Evolutionary conservation across 1,140 invertebrate species (phyloP).

Genomic region (Sycophila sp.): DNA sequence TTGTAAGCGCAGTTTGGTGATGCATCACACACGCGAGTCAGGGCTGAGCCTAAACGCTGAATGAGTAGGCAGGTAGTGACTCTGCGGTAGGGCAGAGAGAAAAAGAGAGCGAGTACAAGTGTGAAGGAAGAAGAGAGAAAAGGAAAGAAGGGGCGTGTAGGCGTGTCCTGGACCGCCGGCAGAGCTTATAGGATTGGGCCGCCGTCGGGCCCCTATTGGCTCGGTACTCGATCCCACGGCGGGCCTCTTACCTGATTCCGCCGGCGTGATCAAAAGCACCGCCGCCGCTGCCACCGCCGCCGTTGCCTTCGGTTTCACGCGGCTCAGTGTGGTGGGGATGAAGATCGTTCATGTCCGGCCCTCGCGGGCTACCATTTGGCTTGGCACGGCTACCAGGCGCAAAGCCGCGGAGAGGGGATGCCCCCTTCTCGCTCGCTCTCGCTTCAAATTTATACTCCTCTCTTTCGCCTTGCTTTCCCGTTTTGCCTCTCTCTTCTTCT

Average conservation of each 20-base stretch:
- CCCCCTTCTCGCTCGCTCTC: not conserved
- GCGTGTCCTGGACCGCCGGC: slow-evolving; percentile 35
- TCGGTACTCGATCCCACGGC: not conserved
- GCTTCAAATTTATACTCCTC: not conserved
- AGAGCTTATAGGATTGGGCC: not conserved
- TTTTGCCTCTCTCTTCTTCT: not conserved
- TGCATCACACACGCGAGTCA: too few relatives aligned
- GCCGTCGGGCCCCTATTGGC: slow-evolving; percentile 21
- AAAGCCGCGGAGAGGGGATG: not conserved
- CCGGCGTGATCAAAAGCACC: slow-evolving; percentile 22
- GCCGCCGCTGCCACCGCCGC: not conserved
- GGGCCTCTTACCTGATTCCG: slow-evolving; percentile 31
- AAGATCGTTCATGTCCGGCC: slow-evolving; percentile 14
- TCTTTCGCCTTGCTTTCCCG: not conserved
- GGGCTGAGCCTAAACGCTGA: not conserved
- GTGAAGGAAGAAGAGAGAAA: not conserved
- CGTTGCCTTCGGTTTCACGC: not conserved
- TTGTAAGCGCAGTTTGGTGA: not conserved
- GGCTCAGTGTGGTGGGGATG: slow-evolving; percentile 9
- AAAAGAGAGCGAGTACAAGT: not conserved
- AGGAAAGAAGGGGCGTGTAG: slow-evolving; percentile 20
- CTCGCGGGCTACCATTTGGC: slow-evolving; percentile 24
- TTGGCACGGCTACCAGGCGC: slow-evolving; percentile 29
- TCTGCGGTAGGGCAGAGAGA: slow-evolving; percentile 17
- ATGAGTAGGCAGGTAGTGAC: not conserved